These are phyloP conservation scores for Phalloptychus januarius DNA, from an alignment of 2,797 vertebrate genomes.

Conservation along the genomic window DNA sequence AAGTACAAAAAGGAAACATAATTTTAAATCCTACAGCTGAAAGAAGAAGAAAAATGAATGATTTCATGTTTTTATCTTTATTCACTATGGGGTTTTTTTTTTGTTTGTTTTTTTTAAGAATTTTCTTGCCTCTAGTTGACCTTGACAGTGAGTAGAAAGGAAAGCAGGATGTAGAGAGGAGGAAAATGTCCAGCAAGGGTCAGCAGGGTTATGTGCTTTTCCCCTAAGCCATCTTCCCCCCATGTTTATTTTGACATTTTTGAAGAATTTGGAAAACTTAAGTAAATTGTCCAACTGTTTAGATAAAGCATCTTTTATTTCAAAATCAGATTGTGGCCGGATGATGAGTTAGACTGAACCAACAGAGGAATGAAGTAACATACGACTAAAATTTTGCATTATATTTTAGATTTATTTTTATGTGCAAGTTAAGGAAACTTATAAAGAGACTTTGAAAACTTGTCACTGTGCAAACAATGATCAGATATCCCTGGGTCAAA, in stretches of 20 bases:
- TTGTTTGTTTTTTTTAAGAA: too few relatives aligned
- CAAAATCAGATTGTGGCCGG: neutral
- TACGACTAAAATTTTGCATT: neutral
- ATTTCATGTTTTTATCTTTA: neutral
- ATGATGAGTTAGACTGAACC: neutral
- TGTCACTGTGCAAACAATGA: neutral
- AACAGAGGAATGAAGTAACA: neutral
- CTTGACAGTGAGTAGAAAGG: too few relatives aligned
- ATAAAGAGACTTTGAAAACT: neutral
- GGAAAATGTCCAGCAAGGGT: too few relatives aligned
- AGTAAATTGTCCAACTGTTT: too few relatives aligned
- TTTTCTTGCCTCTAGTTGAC: too few relatives aligned
- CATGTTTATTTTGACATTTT: too few relatives aligned
- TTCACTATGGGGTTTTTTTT: too few relatives aligned
- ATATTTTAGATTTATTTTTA: neutral
- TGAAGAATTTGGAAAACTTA: too few relatives aligned
- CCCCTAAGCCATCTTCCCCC: too few relatives aligned
- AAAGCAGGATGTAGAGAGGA: too few relatives aligned
- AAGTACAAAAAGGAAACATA: slow-evolving; percentile 13
- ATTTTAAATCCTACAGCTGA: neutral
- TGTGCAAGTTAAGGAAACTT: neutral
- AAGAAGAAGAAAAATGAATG: neutral
- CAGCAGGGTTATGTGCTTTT: too few relatives aligned
- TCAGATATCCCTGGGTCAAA: neutral
- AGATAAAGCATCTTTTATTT: neutral